Percentiles rank a stretch among this genome's conserved stretches.
phyloP scores from a whole-genome alignment of 2,113 vertebrate species.

The Cyanistes caeruleus region DNA sequence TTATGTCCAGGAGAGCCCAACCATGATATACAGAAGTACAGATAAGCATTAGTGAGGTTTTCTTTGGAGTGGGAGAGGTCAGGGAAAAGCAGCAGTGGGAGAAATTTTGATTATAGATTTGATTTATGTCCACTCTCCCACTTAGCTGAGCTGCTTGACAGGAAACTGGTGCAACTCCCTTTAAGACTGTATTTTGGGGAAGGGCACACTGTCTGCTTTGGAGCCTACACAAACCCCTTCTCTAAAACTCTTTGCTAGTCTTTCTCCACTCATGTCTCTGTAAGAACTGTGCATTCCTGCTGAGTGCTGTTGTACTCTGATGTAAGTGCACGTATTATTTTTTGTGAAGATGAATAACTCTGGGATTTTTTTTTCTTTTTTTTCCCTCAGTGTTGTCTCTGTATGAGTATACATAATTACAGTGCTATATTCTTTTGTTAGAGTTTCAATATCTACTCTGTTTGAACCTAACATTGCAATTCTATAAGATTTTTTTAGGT shows the following conservation, averaged over 20 bases:
- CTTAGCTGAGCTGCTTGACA: background rate
- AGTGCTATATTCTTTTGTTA: background rate
- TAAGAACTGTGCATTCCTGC: background rate
- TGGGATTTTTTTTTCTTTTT: background rate
- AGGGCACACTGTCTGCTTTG: background rate
- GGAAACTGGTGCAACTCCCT: background rate
- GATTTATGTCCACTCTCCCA: background rate
- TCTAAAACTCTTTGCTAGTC: background rate
- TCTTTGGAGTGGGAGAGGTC: background rate
- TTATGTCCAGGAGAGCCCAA: background rate
- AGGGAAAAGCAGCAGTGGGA: background rate
- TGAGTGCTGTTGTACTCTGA: background rate
- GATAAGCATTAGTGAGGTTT: background rate
- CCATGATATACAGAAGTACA: background rate
- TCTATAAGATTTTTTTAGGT: background rate
- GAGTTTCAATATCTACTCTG: background rate
- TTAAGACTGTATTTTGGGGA: background rate
- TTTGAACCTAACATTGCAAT: background rate
- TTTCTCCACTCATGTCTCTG: background rate
- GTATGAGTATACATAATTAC: background rate
- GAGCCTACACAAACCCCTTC: background rate
- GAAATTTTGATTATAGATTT: background rate
- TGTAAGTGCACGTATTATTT: background rate
- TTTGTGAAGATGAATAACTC: background rate
- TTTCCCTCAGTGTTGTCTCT: accelerated